These are phyloP conservation scores for Lota lota DNA, from an alignment of 2,113 vertebrate species.

Conservation along the genomic window DNA sequence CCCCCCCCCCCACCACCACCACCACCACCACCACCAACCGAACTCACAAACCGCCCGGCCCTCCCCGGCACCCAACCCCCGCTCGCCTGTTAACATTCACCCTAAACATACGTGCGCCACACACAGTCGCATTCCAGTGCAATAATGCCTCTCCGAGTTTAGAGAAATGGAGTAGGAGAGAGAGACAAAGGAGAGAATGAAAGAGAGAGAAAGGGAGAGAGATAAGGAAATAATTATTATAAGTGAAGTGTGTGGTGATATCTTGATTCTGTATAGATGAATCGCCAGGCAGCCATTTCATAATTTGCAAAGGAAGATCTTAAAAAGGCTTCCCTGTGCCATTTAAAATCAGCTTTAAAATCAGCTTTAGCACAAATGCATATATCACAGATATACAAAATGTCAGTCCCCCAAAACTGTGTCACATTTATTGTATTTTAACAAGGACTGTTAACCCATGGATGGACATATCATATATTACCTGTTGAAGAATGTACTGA, in stretches of 20 bases:
- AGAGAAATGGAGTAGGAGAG: neutral
- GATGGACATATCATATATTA: no score
- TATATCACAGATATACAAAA: neutral
- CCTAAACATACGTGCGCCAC: slow-evolving; percentile 32
- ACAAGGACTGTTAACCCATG: no score
- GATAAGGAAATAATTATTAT: slow-evolving; percentile 4
- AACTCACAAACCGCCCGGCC: slow-evolving; percentile 43
- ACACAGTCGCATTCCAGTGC: slow-evolving; percentile 54
- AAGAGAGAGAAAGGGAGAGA: slow-evolving; percentile 46
- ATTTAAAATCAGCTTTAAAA: slow-evolving; percentile 14
- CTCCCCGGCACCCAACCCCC: slow-evolving; percentile 54
- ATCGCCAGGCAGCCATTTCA: slow-evolving; percentile 34
- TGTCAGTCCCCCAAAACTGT: neutral
- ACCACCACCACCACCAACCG: slow-evolving; percentile 1
- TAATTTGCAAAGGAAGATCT: neutral
- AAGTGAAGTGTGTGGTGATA: slow-evolving; percentile 36
- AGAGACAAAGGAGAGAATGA: slow-evolving; percentile 18
- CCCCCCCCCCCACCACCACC: slow-evolving; percentile 35
- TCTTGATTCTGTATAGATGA: slow-evolving; percentile 61
- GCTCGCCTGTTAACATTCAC: slow-evolving; percentile 57
- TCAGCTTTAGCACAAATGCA: slow-evolving; percentile 39
- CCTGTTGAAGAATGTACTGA: no score
- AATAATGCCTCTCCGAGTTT: slow-evolving; percentile 17
- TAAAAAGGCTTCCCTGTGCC: neutral
- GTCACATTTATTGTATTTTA: neutral